Evolutionary conservation across 2,888 invertebrate genomes (phyloP), one percentile per base, ranked within the genome.

Genomic region (Ceramica pisi): DNA sequence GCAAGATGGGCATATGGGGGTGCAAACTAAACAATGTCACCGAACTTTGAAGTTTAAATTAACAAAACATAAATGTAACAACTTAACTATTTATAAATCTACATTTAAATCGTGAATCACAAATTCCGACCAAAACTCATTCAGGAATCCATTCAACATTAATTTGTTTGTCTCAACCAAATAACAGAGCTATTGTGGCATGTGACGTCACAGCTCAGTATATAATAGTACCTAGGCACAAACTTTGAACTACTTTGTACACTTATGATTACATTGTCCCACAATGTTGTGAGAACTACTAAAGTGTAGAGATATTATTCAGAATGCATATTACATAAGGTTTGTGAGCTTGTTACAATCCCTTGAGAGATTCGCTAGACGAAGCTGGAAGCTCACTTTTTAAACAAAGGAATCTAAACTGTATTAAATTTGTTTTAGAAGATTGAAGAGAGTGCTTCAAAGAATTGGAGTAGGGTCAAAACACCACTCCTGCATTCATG

Each of bases 271-370:
- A 66, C 48, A 55, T 26, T 62, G 41, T 62, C 14, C 16, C 35
- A 16, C 35, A 71, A 23, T 70, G 48, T 46, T 69, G 71, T 60
- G 38, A 35, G 31, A 48, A 66, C 31, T 48, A 35, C 23, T 56
- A 31, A 75, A 46, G 12, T 46, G 23, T 50, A 31, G 63, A 53
- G n/a, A 80, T 71, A 77, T 75, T 60, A 79, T 71, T 64, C 67
- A 55, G 41, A 71, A 71, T 62, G 57, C 70, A 73, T 80, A 76
- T 71, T 67, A 65, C 53, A 72, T 82, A 44, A 62, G 65, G 51
- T 41, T 35, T 61, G 46, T 26, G 59, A 65, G 68, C 44, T 62
- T 53, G 21, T 62, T 62, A 59, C 3, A 23, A 71, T 63, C 71
- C n/a, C 56, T 59, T 7, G 53, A 6, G 61, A 71, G 16, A 19